These are phyloP conservation scores for Cataglyphis albicans DNA, from an alignment of 2,888 invertebrate species.

Conservation along the genomic window DNA sequence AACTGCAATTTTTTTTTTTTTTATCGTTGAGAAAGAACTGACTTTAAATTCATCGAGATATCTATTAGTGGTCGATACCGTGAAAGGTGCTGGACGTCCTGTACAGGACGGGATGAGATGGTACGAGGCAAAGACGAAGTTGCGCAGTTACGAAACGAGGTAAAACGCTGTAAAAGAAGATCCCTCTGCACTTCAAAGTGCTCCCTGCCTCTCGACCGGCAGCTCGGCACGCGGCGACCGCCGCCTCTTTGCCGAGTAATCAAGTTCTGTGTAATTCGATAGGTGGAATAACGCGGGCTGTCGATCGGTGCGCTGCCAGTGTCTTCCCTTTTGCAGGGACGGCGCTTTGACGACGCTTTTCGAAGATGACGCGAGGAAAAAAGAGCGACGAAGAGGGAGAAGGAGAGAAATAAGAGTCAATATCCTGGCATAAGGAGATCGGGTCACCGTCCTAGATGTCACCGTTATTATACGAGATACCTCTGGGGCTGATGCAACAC, in stretches of 20 bases:
- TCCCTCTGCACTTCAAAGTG: slow-evolving; percentile 77
- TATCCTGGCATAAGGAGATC: slow-evolving; percentile 44
- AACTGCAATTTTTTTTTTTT: neutral
- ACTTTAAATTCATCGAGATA: slow-evolving; percentile 4
- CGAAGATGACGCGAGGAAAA: slow-evolving; percentile 29
- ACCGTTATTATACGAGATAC: slow-evolving; percentile 38
- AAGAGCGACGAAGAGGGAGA: neutral
- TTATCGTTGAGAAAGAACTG: neutral
- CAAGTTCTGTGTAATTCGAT: slow-evolving; percentile 71
- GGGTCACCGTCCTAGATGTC: slow-evolving; percentile 15
- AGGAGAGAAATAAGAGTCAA: slow-evolving; percentile 28
- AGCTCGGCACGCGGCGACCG: slow-evolving; percentile 63
- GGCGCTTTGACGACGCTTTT: slow-evolving; percentile 50
- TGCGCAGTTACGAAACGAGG: slow-evolving; percentile 47
- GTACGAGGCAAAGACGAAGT: neutral
- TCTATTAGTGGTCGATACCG: slow-evolving; percentile 10
- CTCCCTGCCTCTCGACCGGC: slow-evolving; percentile 55
- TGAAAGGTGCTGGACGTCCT: neutral
- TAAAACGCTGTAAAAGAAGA: slow-evolving; percentile 76
- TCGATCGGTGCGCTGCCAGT: slow-evolving; percentile 56
- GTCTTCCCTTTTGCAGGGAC: slow-evolving; percentile 39
- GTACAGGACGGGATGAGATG: slow-evolving; percentile 43
- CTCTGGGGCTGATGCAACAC: slow-evolving; percentile 25
- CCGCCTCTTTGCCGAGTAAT: slow-evolving; percentile 70
- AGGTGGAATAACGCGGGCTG: slow-evolving; percentile 64